phyloP scores from a whole-genome alignment of 2,888 invertebrate species.

The Stenodera caucasica region DNA sequence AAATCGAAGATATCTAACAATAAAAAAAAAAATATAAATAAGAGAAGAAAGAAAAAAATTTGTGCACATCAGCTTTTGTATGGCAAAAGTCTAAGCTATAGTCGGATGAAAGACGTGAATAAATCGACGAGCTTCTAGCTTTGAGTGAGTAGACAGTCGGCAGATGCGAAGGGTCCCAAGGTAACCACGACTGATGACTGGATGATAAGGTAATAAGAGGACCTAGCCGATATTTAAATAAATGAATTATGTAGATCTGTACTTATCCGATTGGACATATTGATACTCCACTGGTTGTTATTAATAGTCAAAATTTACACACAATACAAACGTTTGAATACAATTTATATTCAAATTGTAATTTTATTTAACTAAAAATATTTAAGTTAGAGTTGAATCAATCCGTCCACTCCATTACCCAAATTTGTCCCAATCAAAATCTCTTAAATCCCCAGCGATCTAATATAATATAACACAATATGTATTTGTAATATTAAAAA shows the following conservation, averaged over 20 bases:
- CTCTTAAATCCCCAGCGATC: not conserved
- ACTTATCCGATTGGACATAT: slow-evolving; percentile 58
- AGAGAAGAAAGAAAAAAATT: not conserved
- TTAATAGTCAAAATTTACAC: slow-evolving; percentile 57
- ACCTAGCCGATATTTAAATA: slow-evolving; percentile 55
- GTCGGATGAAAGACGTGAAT: slow-evolving; percentile 16
- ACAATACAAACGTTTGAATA: slow-evolving; percentile 55
- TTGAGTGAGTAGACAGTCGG: slow-evolving; percentile 35
- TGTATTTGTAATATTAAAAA: slow-evolving; percentile 1
- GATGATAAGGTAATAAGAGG: slow-evolving; percentile 56
- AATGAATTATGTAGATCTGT: slow-evolving; percentile 57
- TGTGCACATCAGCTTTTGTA: not conserved
- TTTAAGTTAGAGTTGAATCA: not conserved
- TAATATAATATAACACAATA: not conserved
- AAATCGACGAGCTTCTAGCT: slow-evolving; percentile 24
- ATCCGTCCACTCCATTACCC: not conserved
- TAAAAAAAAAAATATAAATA: too few species aligned
- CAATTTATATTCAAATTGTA: slow-evolving; percentile 55
- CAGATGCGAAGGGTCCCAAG: slow-evolving; percentile 33
- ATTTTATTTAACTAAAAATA: slow-evolving; percentile 36
- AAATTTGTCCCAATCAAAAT: slow-evolving; percentile 8
- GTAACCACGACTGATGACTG: slow-evolving; percentile 45
- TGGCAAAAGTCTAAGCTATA: slow-evolving; percentile 19
- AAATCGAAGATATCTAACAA: slow-evolving; percentile 13
- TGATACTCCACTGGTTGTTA: slow-evolving; percentile 56